phyloP scores from a whole-genome alignment of 1,140 invertebrate species.

The Lepidotrigona ventralis region DNA sequence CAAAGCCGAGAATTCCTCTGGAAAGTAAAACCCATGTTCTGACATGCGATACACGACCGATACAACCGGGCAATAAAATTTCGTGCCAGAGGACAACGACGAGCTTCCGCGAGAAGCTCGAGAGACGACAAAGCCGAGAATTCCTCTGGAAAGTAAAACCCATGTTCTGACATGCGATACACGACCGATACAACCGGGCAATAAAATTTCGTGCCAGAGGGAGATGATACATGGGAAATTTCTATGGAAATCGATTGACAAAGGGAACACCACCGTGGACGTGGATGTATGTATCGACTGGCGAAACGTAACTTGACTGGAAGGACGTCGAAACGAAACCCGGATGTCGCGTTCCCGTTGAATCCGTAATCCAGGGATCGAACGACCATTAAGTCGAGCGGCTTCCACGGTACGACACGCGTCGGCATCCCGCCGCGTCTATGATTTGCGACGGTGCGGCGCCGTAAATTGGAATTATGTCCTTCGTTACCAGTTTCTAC shows the following conservation, averaged over 20 bases:
- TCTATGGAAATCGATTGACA: background rate
- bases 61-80: background rate
- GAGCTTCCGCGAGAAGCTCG: background rate
- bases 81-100: background rate
- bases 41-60: background rate
- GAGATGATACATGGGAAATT: background rate
- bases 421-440: conserved; percentile 16
- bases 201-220: background rate
- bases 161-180: background rate
- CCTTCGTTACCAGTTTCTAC: conserved; percentile 11
- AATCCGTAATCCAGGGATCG: conserved; percentile 8
- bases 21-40: background rate
- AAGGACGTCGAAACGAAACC: background rate
- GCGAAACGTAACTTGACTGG: background rate
- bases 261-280: background rate
- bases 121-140: background rate
- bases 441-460: conserved; percentile 64
- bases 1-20: background rate
- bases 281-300: background rate
- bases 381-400: background rate
- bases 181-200: background rate
- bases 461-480: conserved; percentile 68
- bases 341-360: background rate
- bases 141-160: background rate
- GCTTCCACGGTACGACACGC: background rate